phyloP scores from a whole-genome alignment of 1,140 invertebrate species.

The Aphaenogaster ashmeadi region DNA sequence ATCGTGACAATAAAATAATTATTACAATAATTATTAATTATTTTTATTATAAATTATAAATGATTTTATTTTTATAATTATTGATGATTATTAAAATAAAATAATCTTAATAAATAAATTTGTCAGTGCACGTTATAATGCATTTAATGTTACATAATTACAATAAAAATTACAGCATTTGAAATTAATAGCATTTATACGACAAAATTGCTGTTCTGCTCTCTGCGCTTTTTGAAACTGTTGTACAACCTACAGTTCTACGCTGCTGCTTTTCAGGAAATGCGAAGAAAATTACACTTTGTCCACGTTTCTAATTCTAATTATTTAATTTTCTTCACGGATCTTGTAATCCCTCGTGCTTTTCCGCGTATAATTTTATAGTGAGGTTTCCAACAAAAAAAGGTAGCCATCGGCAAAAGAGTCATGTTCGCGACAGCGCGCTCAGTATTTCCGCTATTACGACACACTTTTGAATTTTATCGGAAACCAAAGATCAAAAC shows the following conservation, averaged over 20 bases:
- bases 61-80: too few relatives aligned
- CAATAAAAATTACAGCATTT: neutral
- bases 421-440: conserved; percentile 32
- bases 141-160: neutral
- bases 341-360: neutral
- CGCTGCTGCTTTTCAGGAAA: neutral
- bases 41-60: too few relatives aligned
- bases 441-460: conserved; percentile 5
- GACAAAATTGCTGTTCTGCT: neutral
- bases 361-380: conserved; percentile 2
- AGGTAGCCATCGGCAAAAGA: neutral
- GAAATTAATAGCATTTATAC: neutral
- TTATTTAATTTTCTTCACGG: conserved; percentile 4
- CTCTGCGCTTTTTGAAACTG: neutral
- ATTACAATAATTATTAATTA: too few relatives aligned
- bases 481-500: neutral
- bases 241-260: conserved; percentile 23
- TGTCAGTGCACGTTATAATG: neutral
- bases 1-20: neutral
- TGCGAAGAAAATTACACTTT: neutral
- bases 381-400: neutral
- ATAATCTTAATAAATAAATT: neutral
- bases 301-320: neutral
- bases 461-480: neutral
- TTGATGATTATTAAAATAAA: neutral